phyloP scores from a whole-genome alignment of 2,113 vertebrate species.

The Lethenteron camtschaticum region DNA sequence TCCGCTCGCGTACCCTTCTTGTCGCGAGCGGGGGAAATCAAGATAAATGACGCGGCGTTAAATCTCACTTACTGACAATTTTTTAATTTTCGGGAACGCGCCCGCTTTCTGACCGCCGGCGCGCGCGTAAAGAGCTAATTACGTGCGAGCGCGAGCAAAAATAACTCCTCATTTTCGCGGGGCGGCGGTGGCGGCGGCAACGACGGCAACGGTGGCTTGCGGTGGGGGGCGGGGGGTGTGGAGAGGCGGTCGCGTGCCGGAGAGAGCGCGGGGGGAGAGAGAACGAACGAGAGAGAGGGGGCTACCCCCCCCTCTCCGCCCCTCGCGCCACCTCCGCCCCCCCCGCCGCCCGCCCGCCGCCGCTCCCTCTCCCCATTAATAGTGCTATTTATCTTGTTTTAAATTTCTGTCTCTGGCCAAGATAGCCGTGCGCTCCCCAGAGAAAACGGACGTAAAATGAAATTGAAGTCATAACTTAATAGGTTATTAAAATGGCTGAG shows the following conservation, averaged over 20 bases:
- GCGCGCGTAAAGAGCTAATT: slow-evolving; percentile 6
- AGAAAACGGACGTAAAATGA: slow-evolving; percentile 5
- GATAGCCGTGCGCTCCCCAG: slow-evolving; percentile 4
- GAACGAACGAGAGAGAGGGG: too few relatives aligned
- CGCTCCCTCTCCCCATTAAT: not conserved
- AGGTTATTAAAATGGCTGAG: slow-evolving; percentile 6
- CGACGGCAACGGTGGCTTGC: too few relatives aligned
- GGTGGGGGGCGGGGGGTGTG: too few relatives aligned
- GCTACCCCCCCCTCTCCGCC: too few relatives aligned
- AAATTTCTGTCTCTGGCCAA: slow-evolving; percentile 6
- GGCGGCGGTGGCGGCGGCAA: not conserved
- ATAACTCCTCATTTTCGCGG: slow-evolving; percentile 6
- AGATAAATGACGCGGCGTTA: slow-evolving; percentile 3
- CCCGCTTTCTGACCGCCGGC: slow-evolving; percentile 5
- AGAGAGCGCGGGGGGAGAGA: too few relatives aligned
- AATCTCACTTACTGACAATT: slow-evolving; percentile 5
- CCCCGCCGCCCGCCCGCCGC: too few relatives aligned
- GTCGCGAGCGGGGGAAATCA: slow-evolving; percentile 4
- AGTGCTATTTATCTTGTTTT: slow-evolving; percentile 6
- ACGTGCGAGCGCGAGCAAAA: slow-evolving; percentile 1
- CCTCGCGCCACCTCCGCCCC: too few relatives aligned
- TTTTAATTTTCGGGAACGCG: slow-evolving; percentile 5
- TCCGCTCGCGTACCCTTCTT: not conserved
- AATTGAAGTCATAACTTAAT: slow-evolving; percentile 6
- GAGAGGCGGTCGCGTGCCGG: too few relatives aligned